A percentile compares a stretch with the other conserved stretches of the same genome.
phyloP scores from a whole-genome alignment of 1,140 invertebrate genomes.

The Druon quercuslanigerum region DNA sequence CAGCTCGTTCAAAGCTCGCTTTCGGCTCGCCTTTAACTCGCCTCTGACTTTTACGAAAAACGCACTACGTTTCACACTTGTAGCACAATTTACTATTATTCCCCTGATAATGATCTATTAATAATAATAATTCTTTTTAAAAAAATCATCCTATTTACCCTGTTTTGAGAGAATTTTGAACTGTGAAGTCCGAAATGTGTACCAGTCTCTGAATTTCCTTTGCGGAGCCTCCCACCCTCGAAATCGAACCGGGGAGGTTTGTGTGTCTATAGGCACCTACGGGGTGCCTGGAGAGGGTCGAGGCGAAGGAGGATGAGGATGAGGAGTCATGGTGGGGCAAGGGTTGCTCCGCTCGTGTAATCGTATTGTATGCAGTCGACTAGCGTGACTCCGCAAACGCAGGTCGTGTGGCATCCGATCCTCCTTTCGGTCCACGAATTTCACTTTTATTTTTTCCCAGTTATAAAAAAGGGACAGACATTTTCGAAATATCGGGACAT shows the following conservation, averaged over 20 bases:
- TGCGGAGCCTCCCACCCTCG: slow-evolving; percentile 45
- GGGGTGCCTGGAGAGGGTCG: slow-evolving; percentile 45
- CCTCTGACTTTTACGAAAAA: too few relatives aligned
- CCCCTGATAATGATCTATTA: too few relatives aligned
- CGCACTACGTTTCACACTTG: too few relatives aligned
- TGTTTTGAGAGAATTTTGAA: too few relatives aligned
- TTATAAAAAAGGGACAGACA: neutral
- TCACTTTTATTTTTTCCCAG: neutral
- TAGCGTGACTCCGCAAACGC: slow-evolving; percentile 65
- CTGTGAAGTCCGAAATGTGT: too few relatives aligned
- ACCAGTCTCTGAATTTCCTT: slow-evolving; percentile 40
- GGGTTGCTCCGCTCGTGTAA: slow-evolving; percentile 69
- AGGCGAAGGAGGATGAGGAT: slow-evolving; percentile 55
- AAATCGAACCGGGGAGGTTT: slow-evolving; percentile 37
- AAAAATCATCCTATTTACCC: too few relatives aligned
- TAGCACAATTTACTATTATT: too few relatives aligned
- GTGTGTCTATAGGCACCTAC: slow-evolving; percentile 38
- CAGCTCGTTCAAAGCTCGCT: too few relatives aligned
- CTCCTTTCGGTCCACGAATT: slow-evolving; percentile 8
- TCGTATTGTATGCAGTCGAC: slow-evolving; percentile 72
- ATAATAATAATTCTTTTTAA: too few relatives aligned
- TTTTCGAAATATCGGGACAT: slow-evolving; percentile 37
- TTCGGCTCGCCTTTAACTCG: too few relatives aligned
- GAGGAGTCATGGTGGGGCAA: slow-evolving; percentile 60
- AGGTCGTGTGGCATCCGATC: slow-evolving; percentile 47